Conservation (phyloP, 2,888 invertebrate genomes). For the Papilio demoleus region DNA sequence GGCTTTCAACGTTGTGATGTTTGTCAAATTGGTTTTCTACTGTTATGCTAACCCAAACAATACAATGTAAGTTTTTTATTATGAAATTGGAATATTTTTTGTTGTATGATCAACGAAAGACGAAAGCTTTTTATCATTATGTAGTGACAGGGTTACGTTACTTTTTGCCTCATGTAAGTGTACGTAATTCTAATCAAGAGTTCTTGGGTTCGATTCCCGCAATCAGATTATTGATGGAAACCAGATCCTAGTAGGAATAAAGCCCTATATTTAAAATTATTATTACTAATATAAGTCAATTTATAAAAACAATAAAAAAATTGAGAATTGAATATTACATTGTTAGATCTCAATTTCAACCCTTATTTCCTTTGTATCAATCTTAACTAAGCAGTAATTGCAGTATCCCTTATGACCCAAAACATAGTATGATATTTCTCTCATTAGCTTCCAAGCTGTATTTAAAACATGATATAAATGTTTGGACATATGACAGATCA, state of each 20-base stretch:
- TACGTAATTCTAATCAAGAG: no score
- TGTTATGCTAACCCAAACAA: not conserved
- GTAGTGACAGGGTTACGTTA: not conserved
- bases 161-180: no score
- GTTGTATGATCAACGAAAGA: not conserved
- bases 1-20: not conserved
- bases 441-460: not conserved
- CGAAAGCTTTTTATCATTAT: not conserved
- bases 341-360: not conserved
- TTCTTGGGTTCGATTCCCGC: no score
- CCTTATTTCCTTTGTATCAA: not conserved
- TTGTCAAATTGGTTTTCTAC: not conserved
- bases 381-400: not conserved
- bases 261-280: no score
- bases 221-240: no score
- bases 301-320: not conserved
- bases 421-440: not conserved
- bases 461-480: no score
- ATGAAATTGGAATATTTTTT: not conserved
- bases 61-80: not conserved
- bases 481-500: no score
- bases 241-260: no score
- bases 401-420: not conserved
- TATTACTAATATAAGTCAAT: no score
- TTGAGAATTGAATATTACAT: not conserved